Evolutionary conservation across 2,888 invertebrate species (phyloP).

Genomic region (Automeris io): DNA sequence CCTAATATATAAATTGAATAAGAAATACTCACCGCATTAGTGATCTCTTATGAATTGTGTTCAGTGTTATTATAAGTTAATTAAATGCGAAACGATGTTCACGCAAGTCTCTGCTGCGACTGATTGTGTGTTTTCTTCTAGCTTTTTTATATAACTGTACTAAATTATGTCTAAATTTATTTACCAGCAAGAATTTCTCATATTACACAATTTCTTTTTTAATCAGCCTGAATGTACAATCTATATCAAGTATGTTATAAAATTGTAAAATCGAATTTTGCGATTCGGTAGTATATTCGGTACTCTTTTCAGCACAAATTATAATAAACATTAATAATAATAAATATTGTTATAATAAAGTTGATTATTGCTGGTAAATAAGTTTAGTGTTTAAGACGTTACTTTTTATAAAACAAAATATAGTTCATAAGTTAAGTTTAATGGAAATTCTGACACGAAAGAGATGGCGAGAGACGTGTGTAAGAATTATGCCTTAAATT

Average conservation of each 20-base stretch:
- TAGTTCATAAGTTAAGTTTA: constrained; percentile 9
- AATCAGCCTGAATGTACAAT: too few species aligned
- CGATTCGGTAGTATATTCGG: too few species aligned
- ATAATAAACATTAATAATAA: too few species aligned
- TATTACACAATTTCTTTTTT: too few species aligned
- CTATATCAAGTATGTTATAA: too few species aligned
- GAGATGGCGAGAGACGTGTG: constrained; percentile 2
- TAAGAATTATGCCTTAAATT: too few species aligned
- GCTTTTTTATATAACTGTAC: constrained; percentile 43
- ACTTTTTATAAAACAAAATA: constrained; percentile 7
- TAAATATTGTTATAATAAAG: too few species aligned
- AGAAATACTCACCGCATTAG: constrained; percentile 16
- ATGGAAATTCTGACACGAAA: constrained; percentile 3
- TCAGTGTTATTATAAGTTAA: constrained; percentile 18
- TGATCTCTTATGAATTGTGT: constrained; percentile 43
- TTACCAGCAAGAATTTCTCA: constrained; percentile 5
- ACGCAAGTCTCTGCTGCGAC: constrained; percentile 48
- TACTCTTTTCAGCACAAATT: too few species aligned
- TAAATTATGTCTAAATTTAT: constrained; percentile 12
- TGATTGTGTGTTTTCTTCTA: constrained; percentile 42
- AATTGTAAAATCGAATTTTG: too few species aligned
- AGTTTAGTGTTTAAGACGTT: constrained; percentile 5
- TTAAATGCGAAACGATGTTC: constrained; percentile 10
- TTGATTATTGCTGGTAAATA: constrained; percentile 5
- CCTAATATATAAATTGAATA: background rate